Evolutionary conservation across 2,113 vertebrate species (phyloP).

Genomic region (Pica pica): DNA sequence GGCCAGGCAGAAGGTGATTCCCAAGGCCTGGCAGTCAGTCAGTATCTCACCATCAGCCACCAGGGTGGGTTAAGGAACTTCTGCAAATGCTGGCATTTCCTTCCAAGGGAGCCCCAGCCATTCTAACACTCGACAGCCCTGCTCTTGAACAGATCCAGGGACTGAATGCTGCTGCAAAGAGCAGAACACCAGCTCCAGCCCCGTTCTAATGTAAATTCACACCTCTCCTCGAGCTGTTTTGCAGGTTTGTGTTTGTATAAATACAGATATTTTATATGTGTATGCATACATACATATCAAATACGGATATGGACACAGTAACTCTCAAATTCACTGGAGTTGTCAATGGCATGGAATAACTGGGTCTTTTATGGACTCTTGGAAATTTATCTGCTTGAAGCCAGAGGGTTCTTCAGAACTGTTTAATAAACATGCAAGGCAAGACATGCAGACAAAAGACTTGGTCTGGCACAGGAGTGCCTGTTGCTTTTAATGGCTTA

Average conservation of each 20-base stretch:
- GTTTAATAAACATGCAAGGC: background rate
- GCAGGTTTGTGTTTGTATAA: background rate
- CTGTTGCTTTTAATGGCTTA: slow-evolving; percentile 3
- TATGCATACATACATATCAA: fast-evolving
- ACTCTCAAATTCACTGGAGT: background rate
- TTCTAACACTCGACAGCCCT: fast-evolving
- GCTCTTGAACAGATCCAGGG: background rate
- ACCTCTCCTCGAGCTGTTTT: background rate
- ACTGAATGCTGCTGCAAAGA: background rate
- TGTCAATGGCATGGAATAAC: background rate
- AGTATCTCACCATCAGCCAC: background rate
- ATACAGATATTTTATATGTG: background rate
- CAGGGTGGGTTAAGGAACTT: fast-evolving
- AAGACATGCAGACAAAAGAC: background rate
- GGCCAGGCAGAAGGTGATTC: background rate
- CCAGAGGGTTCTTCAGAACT: background rate
- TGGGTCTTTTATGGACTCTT: background rate
- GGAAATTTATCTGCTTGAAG: background rate
- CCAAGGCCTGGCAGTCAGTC: background rate
- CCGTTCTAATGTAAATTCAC: fast-evolving
- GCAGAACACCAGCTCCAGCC: fast-evolving
- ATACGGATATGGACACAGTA: background rate
- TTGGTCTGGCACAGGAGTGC: background rate
- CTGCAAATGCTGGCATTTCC: background rate
- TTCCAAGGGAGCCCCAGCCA: background rate